phyloP scores from a whole-genome alignment of 30 jellyfish, hydroid and myxozoan species.

The Chrysaora quinquecirrha region DNA sequence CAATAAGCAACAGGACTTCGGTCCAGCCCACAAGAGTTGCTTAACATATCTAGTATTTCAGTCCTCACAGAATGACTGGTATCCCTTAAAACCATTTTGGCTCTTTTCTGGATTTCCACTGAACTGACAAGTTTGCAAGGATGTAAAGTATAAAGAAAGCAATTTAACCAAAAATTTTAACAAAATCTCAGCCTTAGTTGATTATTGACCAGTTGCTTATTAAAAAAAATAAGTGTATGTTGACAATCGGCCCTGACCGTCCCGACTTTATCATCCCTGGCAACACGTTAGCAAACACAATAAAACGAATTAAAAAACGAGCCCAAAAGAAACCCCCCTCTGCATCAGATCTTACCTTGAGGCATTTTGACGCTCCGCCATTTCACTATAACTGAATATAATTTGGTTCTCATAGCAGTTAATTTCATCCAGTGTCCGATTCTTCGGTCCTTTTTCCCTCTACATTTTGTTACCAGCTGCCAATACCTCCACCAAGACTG shows the following conservation, averaged over 20 bases:
- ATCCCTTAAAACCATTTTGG: background rate
- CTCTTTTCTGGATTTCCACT: background rate
- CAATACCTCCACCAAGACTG: conserved; percentile 74
- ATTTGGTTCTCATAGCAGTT: conserved; percentile 17
- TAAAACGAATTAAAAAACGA: background rate
- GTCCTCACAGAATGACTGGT: too few species aligned
- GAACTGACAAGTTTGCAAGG: too few species aligned
- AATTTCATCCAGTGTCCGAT: conserved; percentile 28
- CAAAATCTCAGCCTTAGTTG: too few species aligned
- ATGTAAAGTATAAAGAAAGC: too few species aligned
- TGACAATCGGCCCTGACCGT: background rate
- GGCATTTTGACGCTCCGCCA: conserved; percentile 33
- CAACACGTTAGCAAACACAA: background rate
- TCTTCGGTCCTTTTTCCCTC: conserved; percentile 29
- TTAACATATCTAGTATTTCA: background rate
- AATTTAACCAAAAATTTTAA: too few species aligned
- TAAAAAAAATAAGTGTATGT: too few species aligned
- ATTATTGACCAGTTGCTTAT: too few species aligned
- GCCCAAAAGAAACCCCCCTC: too few species aligned
- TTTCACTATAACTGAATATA: conserved; percentile 17
- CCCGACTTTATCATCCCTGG: background rate
- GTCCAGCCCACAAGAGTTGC: background rate
- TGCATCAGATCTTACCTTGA: conserved; percentile 29
- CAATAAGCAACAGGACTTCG: background rate
- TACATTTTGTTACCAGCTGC: conserved; percentile 16